Evolutionary conservation across 1,140 invertebrate species (phyloP).

Genomic region (Zaprionus vittiger): DNA sequence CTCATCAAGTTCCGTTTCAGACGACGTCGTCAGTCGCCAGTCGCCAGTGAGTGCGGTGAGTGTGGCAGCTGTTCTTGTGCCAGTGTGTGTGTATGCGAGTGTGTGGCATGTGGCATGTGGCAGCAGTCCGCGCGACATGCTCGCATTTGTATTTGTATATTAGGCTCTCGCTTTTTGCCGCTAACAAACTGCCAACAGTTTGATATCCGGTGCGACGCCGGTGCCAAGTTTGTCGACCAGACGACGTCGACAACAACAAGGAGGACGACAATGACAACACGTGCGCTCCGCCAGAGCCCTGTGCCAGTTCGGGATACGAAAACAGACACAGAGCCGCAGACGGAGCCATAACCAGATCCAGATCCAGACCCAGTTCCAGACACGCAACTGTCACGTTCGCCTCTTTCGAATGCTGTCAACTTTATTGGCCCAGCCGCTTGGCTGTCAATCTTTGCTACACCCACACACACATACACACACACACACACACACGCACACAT

Average conservation of each 20-base stretch:
- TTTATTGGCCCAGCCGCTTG: conserved; percentile 61
- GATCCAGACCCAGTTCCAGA: conserved; percentile 9
- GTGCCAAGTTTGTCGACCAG: conserved; percentile 65
- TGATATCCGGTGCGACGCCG: conserved; percentile 77
- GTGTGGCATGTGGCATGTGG: conserved; percentile 30
- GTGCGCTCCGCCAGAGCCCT: conserved; percentile 15
- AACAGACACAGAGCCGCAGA: background rate
- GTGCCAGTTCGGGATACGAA: background rate
- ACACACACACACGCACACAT: background rate
- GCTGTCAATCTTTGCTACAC: conserved; percentile 71
- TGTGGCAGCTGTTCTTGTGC: conserved; percentile 13
- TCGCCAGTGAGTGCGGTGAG: conserved; percentile 2
- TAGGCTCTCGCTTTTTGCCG: conserved; percentile 36
- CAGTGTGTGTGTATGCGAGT: conserved; percentile 4
- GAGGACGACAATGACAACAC: conserved; percentile 23
- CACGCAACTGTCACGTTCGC: conserved; percentile 68
- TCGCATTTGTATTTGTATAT: conserved; percentile 49
- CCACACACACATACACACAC: conserved; percentile 24
- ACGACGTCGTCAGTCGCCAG: conserved; percentile 5
- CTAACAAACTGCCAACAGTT: conserved; percentile 70
- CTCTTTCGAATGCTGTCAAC: conserved; percentile 66
- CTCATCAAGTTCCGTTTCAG: conserved; percentile 69
- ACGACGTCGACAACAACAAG: conserved; percentile 30
- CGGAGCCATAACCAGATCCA: background rate
- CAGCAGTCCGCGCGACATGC: conserved; percentile 21